Evolutionary conservation across 2,797 vertebrate species (phyloP).

Genomic region (Oreortyx pictus): DNA sequence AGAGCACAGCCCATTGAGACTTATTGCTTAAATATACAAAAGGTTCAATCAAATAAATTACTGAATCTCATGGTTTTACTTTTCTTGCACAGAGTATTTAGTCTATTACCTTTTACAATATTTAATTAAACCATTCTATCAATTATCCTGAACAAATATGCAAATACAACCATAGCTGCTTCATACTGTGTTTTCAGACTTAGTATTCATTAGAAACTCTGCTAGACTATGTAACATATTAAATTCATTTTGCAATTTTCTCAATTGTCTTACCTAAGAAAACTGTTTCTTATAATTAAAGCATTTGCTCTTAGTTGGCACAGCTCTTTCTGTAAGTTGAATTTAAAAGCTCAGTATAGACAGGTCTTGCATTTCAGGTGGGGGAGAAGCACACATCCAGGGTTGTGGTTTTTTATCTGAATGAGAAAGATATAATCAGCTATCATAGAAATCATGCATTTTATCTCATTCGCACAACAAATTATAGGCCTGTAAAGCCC

Average conservation of each 20-base stretch:
- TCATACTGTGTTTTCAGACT: slow-evolving; percentile 68
- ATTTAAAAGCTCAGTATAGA: slow-evolving; percentile 27
- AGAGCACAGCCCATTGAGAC: slow-evolving; percentile 6
- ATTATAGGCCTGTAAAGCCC: neutral
- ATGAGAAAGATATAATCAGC: neutral
- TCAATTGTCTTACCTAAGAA: slow-evolving; percentile 69
- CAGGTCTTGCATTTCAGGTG: neutral
- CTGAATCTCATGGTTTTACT: slow-evolving; percentile 56
- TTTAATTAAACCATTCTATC: slow-evolving; percentile 81
- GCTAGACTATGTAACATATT: slow-evolving; percentile 57
- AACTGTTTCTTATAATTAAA: slow-evolving; percentile 76
- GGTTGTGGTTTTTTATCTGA: neutral
- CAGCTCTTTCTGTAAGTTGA: slow-evolving; percentile 49
- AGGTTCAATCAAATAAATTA: slow-evolving; percentile 62
- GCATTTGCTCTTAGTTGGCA: slow-evolving; percentile 71
- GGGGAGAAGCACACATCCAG: neutral
- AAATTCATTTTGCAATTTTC: slow-evolving; percentile 71
- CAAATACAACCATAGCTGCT: slow-evolving; percentile 61
- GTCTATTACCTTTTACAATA: slow-evolving; percentile 73
- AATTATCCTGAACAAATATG: slow-evolving; percentile 79
- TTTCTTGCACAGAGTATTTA: slow-evolving; percentile 63
- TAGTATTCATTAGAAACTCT: slow-evolving; percentile 71
- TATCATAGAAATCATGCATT: neutral
- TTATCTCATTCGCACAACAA: neutral
- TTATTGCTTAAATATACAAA: slow-evolving; percentile 71